Evolutionary conservation across 1,140 invertebrate species (phyloP), one percentile per base, ranked within the genome.

Genomic region (Plutomurus gul): DNA sequence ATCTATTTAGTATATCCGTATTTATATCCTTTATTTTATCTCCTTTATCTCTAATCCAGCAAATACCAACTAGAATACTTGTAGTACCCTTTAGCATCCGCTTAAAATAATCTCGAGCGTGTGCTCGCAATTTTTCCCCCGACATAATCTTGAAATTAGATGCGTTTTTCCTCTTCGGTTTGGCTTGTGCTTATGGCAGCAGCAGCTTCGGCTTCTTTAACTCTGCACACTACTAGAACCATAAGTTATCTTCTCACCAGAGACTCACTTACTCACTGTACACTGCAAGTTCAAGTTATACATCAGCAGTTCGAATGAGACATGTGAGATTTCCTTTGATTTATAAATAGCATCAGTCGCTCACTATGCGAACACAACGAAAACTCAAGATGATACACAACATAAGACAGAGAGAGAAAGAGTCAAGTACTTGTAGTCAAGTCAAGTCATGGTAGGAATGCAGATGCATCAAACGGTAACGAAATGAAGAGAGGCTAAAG

Each of bases 121-220:
- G 56, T 65, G 56, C 56, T 65, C 56, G 56, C 56, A 65, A 65
- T 65, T 65, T 65, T 65, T 65, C 27, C 56, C n/a, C 56, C 27
- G 56, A 65, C 56, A 65, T 65, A 65, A 65, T 65, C 56, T 65
- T 65, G 56, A 65, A 65, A 65, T 65, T 65, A 65, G 56, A 65
- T 65, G 56, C 56, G 25, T 65, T 60, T 65, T 65, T 30, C 56
- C 36, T 65, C 30, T 33, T 30, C 30, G 56, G n/a, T n/a, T n/a
- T n/a, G n/a, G n/a, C n/a, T n/a, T n/a, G n/a, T n/a, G n/a, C n/a
- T n/a, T n/a, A n/a, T n/a, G n/a, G n/a, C n/a, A n/a, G n/a, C n/a
- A n/a, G n/a, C n/a, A n/a, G n/a, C n/a, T n/a, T n/a, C 56, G 56
- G 30, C 39, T 13, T 65, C 16, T n/a, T 11, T 65, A n/a, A n/a